phyloP scores from a whole-genome alignment of 2,888 invertebrate genomes.

The Drosophila mulleri region DNA sequence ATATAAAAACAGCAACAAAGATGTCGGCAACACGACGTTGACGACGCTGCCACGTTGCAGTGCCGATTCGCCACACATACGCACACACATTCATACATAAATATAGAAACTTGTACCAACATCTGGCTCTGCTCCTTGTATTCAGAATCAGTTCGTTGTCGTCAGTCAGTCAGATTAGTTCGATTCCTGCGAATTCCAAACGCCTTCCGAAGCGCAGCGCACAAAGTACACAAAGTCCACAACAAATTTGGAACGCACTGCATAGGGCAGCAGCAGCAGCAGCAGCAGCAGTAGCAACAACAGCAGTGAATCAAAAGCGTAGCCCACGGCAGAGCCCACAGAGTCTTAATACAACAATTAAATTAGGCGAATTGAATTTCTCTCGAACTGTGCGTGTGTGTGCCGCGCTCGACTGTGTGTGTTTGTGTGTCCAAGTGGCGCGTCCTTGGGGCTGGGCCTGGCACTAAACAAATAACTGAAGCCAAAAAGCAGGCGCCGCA shows the following conservation, averaged over 20 bases:
- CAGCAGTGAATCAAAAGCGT: conserved; percentile 9
- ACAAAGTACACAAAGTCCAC: conserved; percentile 31
- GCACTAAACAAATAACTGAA: conserved; percentile 47
- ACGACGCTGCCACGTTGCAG: conserved; percentile 70
- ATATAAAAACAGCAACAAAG: conserved; percentile 27
- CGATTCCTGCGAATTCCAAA: conserved; percentile 58
- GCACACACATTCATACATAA: conserved; percentile 20
- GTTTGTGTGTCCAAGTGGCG: conserved; percentile 61
- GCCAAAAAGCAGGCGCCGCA: conserved; percentile 53
- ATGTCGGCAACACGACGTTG: conserved; percentile 51
- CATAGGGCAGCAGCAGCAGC: conserved; percentile 20
- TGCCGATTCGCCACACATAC: conserved; percentile 48
- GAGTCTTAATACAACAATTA: conserved; percentile 16
- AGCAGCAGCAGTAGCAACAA: conserved; percentile 11
- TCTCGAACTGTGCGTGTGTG: conserved; percentile 19
- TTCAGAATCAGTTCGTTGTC: conserved; percentile 81
- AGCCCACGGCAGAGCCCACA: conserved; percentile 8
- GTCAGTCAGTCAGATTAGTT: conserved; percentile 80
- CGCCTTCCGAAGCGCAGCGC: conserved; percentile 52
- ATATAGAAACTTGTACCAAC: conserved; percentile 70
- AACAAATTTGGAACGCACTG: conserved; percentile 57
- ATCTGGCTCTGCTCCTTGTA: conserved; percentile 83
- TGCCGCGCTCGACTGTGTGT: conserved; percentile 7
- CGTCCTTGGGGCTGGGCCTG: conserved; percentile 65
- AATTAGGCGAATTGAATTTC: conserved; percentile 45